Conservation (phyloP, 2,797 vertebrate genomes). For the Orestias chungarensis region DNA sequence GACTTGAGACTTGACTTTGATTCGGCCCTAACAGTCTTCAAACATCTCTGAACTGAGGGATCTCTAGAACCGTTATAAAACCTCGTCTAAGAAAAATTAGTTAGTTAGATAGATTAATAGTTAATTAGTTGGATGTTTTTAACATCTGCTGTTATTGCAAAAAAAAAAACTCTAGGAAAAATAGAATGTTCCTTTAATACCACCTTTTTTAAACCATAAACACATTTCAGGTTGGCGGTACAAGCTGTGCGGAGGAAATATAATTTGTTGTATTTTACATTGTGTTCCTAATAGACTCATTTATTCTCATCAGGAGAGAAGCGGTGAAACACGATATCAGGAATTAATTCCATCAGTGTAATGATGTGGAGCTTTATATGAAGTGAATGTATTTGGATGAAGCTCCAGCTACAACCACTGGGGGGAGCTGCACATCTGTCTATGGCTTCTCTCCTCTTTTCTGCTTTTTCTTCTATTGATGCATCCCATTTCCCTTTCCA, state of each 20-base stretch:
- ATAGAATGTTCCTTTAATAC: not conserved
- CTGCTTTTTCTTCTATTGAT: not conserved
- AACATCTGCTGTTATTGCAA: no score
- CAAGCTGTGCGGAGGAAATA: conserved; percentile 35
- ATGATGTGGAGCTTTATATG: conserved; percentile 49
- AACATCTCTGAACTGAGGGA: no score
- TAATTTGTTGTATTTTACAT: conserved; percentile 57
- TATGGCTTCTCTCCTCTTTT: not conserved
- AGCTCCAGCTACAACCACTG: conserved; percentile 25
- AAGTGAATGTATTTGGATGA: conserved; percentile 15
- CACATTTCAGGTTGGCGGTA: conserved; percentile 3
- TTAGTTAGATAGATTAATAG: no score
- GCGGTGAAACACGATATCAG: conserved; percentile 45
- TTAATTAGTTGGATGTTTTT: no score
- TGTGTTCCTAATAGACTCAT: conserved; percentile 49
- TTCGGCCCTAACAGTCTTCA: no score
- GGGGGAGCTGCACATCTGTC: conserved; percentile 35
- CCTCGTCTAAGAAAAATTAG: no score
- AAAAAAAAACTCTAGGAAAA: not conserved
- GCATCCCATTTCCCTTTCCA: not conserved
- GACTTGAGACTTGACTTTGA: no score
- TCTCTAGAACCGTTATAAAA: no score
- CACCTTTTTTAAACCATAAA: conserved; percentile 8
- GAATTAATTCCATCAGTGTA: conserved; percentile 52
- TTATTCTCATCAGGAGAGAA: conserved; percentile 58